Base-by-base conservation (phyloP, 2,888 invertebrate genomes). In the Eustalomyia histrio region DNA sequence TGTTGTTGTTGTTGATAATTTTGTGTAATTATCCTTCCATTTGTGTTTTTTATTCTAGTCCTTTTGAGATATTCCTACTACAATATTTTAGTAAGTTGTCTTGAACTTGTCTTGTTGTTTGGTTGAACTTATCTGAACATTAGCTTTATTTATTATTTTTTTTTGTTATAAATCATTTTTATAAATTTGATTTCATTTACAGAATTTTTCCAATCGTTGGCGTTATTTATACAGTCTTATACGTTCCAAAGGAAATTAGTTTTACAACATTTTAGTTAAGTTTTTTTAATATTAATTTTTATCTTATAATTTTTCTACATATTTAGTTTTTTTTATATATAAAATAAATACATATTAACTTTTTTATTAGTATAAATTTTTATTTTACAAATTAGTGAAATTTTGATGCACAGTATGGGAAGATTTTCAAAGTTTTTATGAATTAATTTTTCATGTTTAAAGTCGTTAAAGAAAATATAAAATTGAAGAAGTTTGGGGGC, bases 171-270 rank as follows among this genome's bases (percentile, higher is more conserved):
- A 61, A 21, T 35, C 14, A 47, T 60, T 67, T 67, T n/a, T 17
- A 52, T 50, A 68, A 71, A 55, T 71, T 76, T 76, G 0, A 71
- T 76, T 76, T 71, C 64, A 71, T 79, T 89, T 88, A 84, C 89
- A 89, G 89, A 88, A 87, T 63, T 89, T 88, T 88, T 86, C 88
- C 83, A 89, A 89, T 85, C 89, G 89, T 85, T 90, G 89, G 88
- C 89, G 89, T 86, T 89, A 89, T 87, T 83, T 89, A 83, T 88
- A 89, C 86, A 87, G 88, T 85, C 84, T 85, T 80, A 83, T 87
- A 68, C 83, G 83, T 76, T 84, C 85, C 74, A 85, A 84, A 80
- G 76, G 63, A 52, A 47, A 78, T 73, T 84, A 80, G 76, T 73
- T 68, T 29, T 69, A 55, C 50, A 64, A 18, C 29, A 21, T 58